Evolutionary conservation across 2,888 invertebrate genomes (phyloP).

Genomic region (Acronicta leporina): DNA sequence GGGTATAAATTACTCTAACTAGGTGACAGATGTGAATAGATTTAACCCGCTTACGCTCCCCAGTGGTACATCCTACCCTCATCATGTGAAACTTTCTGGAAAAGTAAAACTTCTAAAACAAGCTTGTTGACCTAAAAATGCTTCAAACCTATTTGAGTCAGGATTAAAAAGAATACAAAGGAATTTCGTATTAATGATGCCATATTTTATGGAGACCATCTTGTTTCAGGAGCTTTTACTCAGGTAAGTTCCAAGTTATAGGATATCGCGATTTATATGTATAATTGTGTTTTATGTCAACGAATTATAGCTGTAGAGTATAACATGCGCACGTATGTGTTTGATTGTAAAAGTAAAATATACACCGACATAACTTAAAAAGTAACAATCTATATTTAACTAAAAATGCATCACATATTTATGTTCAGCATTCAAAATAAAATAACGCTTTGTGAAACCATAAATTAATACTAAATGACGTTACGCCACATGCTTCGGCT

Average conservation of each 20-base stretch:
- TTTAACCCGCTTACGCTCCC: background rate
- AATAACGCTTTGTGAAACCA: no score
- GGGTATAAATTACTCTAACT: background rate
- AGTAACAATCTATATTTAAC: no score
- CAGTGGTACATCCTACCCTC: background rate
- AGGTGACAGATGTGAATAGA: background rate
- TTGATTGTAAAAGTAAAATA: no score
- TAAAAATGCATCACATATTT: no score
- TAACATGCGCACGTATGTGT: no score
- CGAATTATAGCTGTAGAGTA: background rate
- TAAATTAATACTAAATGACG: no score
- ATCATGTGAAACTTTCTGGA: background rate
- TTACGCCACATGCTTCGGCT: no score
- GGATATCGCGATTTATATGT: conserved; percentile 6
- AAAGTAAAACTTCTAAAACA: conserved; percentile 11
- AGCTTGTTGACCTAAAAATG: conserved; percentile 25
- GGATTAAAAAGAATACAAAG: conserved; percentile 57
- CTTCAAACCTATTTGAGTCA: conserved; percentile 46
- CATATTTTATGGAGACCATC: conserved; percentile 74
- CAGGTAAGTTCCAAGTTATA: conserved; percentile 25
- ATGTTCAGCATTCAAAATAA: no score
- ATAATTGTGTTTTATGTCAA: background rate
- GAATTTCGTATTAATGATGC: conserved; percentile 75
- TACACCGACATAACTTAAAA: no score
- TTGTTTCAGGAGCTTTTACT: conserved; percentile 64